These are phyloP conservation scores for Sebastes elongatus DNA, from an alignment of 2,797 vertebrate genomes.

Conservation along the genomic window DNA sequence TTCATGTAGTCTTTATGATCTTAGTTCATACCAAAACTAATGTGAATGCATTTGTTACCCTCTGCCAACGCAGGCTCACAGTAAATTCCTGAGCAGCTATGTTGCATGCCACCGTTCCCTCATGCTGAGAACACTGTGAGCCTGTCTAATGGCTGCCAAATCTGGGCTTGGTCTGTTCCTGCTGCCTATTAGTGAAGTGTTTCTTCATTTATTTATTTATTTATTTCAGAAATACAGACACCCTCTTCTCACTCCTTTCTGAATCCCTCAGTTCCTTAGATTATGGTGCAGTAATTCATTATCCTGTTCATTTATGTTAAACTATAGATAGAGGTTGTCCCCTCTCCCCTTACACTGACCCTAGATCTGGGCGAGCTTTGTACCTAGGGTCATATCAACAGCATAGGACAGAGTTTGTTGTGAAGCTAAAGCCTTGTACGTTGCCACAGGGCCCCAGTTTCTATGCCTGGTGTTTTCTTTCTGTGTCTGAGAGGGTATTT, in stretches of 20 bases:
- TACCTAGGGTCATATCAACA: slow-evolving; percentile 44
- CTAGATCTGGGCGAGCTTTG: slow-evolving; percentile 17
- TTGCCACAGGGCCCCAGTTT: slow-evolving; percentile 34
- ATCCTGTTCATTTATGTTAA: not conserved
- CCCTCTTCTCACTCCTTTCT: not conserved
- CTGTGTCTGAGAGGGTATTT: slow-evolving; percentile 66
- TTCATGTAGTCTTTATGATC: not conserved
- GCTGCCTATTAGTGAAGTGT: slow-evolving; percentile 15
- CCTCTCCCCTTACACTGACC: slow-evolving; percentile 7
- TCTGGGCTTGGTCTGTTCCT: slow-evolving; percentile 28
- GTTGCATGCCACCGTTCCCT: not conserved
- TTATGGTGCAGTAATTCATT: not conserved
- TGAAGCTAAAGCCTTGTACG: slow-evolving; percentile 31
- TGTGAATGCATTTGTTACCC: not conserved
- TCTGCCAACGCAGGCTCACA: not conserved
- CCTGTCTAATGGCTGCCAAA: slow-evolving; percentile 36
- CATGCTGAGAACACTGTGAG: slow-evolving; percentile 14
- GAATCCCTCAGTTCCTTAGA: not conserved
- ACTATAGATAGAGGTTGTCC: not conserved
- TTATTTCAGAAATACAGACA: not conserved
- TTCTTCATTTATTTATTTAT: not conserved
- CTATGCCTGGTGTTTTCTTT: slow-evolving; percentile 59
- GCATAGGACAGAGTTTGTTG: slow-evolving; percentile 27
- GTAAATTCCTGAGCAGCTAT: slow-evolving; percentile 14
- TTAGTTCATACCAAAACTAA: not conserved